These are phyloP conservation scores for Rhegmatorhina hoffmannsi DNA, from an alignment of 2,113 vertebrate genomes.

Conservation along the genomic window DNA sequence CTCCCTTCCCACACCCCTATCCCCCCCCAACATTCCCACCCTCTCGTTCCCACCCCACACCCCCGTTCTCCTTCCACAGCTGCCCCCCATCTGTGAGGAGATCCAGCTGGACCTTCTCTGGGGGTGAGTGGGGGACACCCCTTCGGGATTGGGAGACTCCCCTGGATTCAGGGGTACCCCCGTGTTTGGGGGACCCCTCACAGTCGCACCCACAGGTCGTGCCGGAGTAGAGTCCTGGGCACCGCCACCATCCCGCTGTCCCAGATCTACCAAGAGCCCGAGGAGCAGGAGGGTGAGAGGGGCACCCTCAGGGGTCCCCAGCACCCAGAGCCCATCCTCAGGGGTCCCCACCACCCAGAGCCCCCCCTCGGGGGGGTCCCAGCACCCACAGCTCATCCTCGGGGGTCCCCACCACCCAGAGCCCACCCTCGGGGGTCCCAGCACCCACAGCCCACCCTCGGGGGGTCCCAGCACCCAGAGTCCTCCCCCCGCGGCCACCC, in stretches of 20 bases:
- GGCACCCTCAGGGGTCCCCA: no score
- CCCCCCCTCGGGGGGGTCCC: no score
- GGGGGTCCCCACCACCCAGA: no score
- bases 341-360: neutral
- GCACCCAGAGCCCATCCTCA: neutral
- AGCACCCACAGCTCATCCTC: no score
- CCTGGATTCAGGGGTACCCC: fast-evolving
- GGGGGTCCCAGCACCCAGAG: no score
- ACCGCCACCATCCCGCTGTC: conserved; percentile 30
- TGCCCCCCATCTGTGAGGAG: conserved; percentile 36
- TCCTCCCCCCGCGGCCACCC: no score
- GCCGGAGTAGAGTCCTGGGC: neutral
- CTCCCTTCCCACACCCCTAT: no score
- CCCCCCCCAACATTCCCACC: no score
- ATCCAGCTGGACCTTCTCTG: conserved; percentile 67
- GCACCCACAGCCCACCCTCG: no score
- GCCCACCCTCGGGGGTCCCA: no score
- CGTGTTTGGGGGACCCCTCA: neutral
- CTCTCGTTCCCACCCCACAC: no score
- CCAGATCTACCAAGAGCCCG: neutral
- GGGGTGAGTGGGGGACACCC: conserved; percentile 23
- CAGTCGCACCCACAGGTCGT: neutral
- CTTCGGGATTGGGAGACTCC: fast-evolving
- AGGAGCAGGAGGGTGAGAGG: neutral
- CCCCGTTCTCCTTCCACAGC: no score